These are phyloP conservation scores for Anarhynchus alexandrinus DNA, from an alignment of 2,113 vertebrate species.

Conservation along the genomic window DNA sequence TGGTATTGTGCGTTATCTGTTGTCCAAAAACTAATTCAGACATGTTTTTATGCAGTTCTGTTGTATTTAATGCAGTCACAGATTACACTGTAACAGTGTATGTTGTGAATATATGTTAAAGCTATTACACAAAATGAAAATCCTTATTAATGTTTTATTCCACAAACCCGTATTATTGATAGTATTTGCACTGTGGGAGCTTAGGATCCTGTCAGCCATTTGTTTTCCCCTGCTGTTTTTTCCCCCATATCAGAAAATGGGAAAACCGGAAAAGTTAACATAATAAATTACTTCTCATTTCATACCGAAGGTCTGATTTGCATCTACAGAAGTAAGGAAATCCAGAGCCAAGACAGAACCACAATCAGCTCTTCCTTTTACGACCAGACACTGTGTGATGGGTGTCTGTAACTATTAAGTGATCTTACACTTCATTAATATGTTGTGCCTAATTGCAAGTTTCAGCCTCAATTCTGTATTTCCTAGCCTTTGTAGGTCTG, in stretches of 20 bases:
- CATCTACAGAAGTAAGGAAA: conserved; percentile 33
- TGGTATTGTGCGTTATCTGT: background rate
- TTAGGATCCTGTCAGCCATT: background rate
- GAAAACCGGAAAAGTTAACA: background rate
- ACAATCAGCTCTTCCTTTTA: conserved; percentile 54
- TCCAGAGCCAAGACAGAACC: conserved; percentile 38
- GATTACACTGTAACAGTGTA: background rate
- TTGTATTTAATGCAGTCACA: background rate
- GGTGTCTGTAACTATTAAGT: conserved; percentile 56
- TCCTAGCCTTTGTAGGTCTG: conserved; percentile 19
- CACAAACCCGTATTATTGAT: background rate
- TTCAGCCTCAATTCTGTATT: conserved; percentile 25
- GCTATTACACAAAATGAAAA: background rate
- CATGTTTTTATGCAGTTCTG: background rate
- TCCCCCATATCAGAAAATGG: background rate
- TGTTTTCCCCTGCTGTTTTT: background rate
- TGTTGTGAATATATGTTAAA: background rate
- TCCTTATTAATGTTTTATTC: background rate
- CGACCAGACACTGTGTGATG: conserved; percentile 63
- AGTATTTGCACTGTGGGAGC: background rate
- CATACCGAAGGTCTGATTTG: conserved; percentile 17
- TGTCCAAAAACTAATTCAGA: background rate
- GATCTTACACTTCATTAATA: conserved; percentile 44
- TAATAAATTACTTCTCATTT: conserved; percentile 28
- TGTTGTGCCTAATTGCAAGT: conserved; percentile 45